Base-by-base conservation (phyloP, 2,797 vertebrate genomes). In the Hyperoplus immaculatus region DNA sequence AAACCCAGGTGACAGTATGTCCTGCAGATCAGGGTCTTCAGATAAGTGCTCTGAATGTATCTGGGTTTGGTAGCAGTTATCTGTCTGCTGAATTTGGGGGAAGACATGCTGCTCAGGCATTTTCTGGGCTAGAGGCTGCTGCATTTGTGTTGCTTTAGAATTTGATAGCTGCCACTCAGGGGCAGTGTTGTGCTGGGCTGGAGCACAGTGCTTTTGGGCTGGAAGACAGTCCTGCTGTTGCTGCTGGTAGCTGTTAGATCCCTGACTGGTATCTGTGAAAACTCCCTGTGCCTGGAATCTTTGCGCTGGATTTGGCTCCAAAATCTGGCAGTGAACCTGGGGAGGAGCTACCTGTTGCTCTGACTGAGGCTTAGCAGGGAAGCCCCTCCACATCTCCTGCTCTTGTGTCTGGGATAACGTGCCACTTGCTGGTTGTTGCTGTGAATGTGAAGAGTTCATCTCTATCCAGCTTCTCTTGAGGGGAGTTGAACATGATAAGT, bases 401-500 rank as follows among this genome's bases (percentile, higher is more conserved):
- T 95, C 88, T 75, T 91, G 90, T 75, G 77, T 80, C 80, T 91
- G 86, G 77, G 90, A 75, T 74, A 85, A 73, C 11, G 49, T 60
- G 49, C 69, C 76, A 78, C 70, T 88, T 49, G 94, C 88, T 71
- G 83, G 77, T 53, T 93, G 87, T 74, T 42, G 90, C 60, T 89
- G 80, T 74, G 94, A 94, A 72, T 88, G 95, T 63, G 94, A 87
- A 69, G 95, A 90, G 87, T 95, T 96, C 75, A 95, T 80, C 83
- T 97, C 95, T 77, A 95, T 96, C 97, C 97, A 99, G 53, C 90
- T 92, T 66, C 94, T 88, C 81, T 96, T 95, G 61, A 92, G 76
- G 41, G 87, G 62, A 72, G 78, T 88, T 0, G 84, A 77, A 87
- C 83, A 75, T 47, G 85, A 77, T 56, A 85, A 83, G 46, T 87